Percentiles rank a stretch among this genome's conserved stretches.
Conservation (phyloP, 1,140 invertebrate genomes). For the Drosophila rhopaloa region DNA sequence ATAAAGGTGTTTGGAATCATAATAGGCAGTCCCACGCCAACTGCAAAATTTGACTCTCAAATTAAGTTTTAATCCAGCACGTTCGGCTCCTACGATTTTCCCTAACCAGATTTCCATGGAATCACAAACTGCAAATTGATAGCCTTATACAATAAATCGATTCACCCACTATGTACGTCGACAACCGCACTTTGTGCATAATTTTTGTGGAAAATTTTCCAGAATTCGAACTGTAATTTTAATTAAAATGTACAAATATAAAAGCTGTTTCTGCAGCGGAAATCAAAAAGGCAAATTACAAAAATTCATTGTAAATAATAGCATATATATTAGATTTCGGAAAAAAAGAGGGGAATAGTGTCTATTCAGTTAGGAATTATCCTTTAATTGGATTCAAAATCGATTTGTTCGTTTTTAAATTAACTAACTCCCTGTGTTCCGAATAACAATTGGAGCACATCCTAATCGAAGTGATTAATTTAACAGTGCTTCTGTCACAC, state of each 20-base stretch:
- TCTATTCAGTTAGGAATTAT: slow-evolving; percentile 8
- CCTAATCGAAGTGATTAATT: no score
- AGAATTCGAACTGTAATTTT: slow-evolving; percentile 32
- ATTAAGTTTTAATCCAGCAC: background rate
- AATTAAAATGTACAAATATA: slow-evolving; percentile 35
- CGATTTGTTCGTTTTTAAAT: background rate
- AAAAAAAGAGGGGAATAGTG: background rate
- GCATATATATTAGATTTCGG: background rate
- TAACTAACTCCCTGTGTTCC: background rate
- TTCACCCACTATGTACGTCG: background rate
- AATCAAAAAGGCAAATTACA: slow-evolving; percentile 32
- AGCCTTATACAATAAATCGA: slow-evolving; percentile 24
- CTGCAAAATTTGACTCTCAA: background rate
- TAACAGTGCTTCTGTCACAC: background rate
- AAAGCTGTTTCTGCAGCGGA: background rate
- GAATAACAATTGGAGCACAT: background rate
- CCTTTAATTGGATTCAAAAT: slow-evolving; percentile 4
- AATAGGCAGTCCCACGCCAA: no score
- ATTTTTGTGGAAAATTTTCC: slow-evolving; percentile 10
- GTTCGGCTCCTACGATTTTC: background rate
- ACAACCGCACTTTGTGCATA: slow-evolving; percentile 12
- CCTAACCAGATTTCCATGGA: background rate
- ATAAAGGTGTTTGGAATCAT: background rate
- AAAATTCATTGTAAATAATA: slow-evolving; percentile 22
- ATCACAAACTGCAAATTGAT: slow-evolving; percentile 19